These are phyloP conservation scores for Rotaria sp. DNA, from an alignment of 2,888 invertebrate species.

Conservation along the genomic window DNA sequence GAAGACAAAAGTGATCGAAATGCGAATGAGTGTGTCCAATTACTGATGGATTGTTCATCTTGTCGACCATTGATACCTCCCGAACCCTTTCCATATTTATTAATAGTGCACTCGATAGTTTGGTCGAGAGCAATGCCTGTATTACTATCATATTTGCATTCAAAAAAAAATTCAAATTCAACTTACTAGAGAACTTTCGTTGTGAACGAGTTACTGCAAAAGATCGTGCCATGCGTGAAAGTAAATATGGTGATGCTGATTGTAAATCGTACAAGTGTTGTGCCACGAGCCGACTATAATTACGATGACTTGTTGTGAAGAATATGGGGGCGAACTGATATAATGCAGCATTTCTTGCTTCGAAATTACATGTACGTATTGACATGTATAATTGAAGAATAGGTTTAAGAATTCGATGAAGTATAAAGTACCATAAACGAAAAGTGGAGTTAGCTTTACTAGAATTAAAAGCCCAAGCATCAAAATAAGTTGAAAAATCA, in stretches of 20 bases:
- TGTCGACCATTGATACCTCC: not conserved
- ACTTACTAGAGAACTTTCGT: not conserved
- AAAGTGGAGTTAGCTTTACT: not conserved
- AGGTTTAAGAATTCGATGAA: not conserved
- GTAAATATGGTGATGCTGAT: not conserved
- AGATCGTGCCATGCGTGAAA: not conserved
- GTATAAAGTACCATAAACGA: not conserved
- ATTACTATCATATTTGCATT: too few species aligned
- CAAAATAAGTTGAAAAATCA: not conserved
- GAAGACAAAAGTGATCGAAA: not conserved
- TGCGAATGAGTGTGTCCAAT: not conserved
- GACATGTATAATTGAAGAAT: not conserved
- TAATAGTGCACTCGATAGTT: not conserved
- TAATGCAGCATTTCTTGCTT: not conserved
- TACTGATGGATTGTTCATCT: not conserved
- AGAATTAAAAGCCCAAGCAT: not conserved
- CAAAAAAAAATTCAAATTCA: too few species aligned
- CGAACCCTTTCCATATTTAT: not conserved
- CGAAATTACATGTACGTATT: not conserved
- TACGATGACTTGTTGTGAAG: not conserved
- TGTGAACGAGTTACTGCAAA: not conserved
- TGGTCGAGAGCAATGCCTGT: not conserved
- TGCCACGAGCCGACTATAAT: not conserved
- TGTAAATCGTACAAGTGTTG: not conserved
- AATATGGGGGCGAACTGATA: not conserved